Evolutionary conservation across 2,888 invertebrate species (phyloP).

Genomic region (Eudiplozoon nipponicum): DNA sequence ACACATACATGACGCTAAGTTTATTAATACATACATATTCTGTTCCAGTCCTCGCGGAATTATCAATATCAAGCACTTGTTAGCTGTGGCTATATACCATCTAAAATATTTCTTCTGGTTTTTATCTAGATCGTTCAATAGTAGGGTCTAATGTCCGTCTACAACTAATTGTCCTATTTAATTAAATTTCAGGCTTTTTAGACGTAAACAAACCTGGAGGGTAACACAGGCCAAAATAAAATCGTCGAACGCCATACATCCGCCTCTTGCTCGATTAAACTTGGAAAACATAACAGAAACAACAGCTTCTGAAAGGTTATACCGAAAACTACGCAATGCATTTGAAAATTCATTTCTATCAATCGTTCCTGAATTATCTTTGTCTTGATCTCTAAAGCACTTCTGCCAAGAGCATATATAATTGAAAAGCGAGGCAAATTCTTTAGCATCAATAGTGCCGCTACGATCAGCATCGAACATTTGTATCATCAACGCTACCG

Average conservation of each 20-base stretch:
- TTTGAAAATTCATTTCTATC: slow-evolving; percentile 54
- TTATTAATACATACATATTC: too few relatives aligned
- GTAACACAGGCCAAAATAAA: slow-evolving; percentile 81
- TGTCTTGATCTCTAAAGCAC: slow-evolving; percentile 66
- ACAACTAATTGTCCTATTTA: too few relatives aligned
- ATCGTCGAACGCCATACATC: slow-evolving; percentile 74
- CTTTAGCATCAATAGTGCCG: slow-evolving; percentile 63
- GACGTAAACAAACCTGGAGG: too few relatives aligned
- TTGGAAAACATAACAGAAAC: slow-evolving; percentile 50
- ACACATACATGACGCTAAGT: too few relatives aligned
- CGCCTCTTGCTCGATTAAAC: slow-evolving; percentile 56
- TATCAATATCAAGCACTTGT: too few relatives aligned
- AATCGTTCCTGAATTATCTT: slow-evolving; percentile 54
- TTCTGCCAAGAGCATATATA: slow-evolving; percentile 89
- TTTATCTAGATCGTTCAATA: too few relatives aligned
- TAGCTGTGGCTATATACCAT: too few relatives aligned
- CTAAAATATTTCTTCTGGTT: too few relatives aligned
- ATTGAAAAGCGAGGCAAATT: slow-evolving; percentile 79
- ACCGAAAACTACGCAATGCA: slow-evolving; percentile 55
- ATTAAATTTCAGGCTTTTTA: too few relatives aligned
- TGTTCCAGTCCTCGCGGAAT: too few relatives aligned
- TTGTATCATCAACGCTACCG: too few relatives aligned
- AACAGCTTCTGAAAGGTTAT: slow-evolving; percentile 43
- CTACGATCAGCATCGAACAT: slow-evolving; percentile 66
- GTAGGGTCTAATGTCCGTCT: too few relatives aligned